phyloP scores from a whole-genome alignment of 2,113 vertebrate genomes.

The Bungarus multicinctus region DNA sequence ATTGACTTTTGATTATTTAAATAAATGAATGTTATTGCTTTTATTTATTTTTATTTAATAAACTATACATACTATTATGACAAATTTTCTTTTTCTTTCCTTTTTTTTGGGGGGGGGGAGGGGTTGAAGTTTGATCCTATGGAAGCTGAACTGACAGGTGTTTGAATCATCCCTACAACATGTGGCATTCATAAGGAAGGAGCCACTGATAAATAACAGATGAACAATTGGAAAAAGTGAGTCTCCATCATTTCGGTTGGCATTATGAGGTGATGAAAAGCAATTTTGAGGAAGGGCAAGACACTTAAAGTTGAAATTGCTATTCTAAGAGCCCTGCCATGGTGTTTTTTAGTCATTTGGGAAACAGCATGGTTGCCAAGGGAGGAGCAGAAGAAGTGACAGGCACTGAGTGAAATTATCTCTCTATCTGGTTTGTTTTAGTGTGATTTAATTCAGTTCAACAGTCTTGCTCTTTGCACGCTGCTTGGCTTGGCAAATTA shows the following conservation, averaged over 20 bases:
- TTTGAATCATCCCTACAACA: background rate
- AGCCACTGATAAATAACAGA: background rate
- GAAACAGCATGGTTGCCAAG: background rate
- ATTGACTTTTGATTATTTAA: background rate
- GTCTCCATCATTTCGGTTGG: background rate
- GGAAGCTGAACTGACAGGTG: background rate
- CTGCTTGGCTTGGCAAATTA: constrained; percentile 13
- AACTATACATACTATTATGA: background rate
- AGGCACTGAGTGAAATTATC: background rate
- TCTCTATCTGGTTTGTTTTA: background rate
- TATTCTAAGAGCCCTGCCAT: background rate
- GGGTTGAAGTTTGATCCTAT: background rate
- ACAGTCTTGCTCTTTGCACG: background rate
- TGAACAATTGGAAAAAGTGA: background rate
- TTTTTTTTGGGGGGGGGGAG: background rate
- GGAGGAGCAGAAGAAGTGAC: background rate
- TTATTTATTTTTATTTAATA: background rate
- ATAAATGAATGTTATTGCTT: background rate
- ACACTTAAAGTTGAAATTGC: background rate
- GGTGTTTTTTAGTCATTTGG: background rate
- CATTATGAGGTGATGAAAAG: background rate
- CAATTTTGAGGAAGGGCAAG: background rate
- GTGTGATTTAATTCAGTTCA: background rate
- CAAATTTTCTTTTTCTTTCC: background rate
- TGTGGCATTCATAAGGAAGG: background rate